phyloP scores from a whole-genome alignment of 2,888 invertebrate species.

The Capitulum mitella region DNA sequence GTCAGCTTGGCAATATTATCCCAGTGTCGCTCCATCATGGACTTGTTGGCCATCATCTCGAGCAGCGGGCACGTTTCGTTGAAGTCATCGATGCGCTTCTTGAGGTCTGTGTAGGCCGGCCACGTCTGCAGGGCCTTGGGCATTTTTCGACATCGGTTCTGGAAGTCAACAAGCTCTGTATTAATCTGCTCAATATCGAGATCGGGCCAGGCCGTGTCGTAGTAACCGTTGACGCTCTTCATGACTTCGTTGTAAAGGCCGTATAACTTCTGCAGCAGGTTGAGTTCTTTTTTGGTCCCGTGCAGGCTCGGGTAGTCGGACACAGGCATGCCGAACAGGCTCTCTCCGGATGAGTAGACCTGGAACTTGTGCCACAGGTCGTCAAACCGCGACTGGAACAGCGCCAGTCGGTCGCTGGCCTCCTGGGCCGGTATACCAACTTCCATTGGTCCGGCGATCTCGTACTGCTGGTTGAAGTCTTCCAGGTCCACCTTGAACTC shows the following conservation, averaged over 20 bases:
- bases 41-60: slow-evolving; percentile 79
- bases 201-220: slow-evolving; percentile 72
- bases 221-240: slow-evolving; percentile 77
- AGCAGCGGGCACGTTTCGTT: slow-evolving; percentile 77
- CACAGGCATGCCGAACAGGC: slow-evolving; percentile 71
- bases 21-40: slow-evolving; percentile 78
- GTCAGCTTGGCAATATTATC: slow-evolving; percentile 53
- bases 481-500: slow-evolving; percentile 59
- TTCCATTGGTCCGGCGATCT: slow-evolving; percentile 74
- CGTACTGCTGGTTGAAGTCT: slow-evolving; percentile 63
- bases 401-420: slow-evolving; percentile 51
- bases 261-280: slow-evolving; percentile 73
- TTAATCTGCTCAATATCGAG: slow-evolving; percentile 76
- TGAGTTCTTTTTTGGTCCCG: slow-evolving; percentile 73
- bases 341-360: slow-evolving; percentile 76
- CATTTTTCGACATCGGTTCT: slow-evolving; percentile 71
- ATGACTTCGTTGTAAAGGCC: slow-evolving; percentile 71
- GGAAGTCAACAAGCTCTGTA: slow-evolving; percentile 70
- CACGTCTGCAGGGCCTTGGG: slow-evolving; percentile 79
- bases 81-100: slow-evolving; percentile 83
- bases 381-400: slow-evolving; percentile 73
- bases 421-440: slow-evolving; percentile 61
- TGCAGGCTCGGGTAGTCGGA: slow-evolving; percentile 74
- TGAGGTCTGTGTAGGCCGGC: slow-evolving; percentile 77
- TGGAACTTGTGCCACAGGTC: slow-evolving; percentile 71